Base-by-base conservation (phyloP, 1,140 invertebrate species). In the Drosophila bifasciata region DNA sequence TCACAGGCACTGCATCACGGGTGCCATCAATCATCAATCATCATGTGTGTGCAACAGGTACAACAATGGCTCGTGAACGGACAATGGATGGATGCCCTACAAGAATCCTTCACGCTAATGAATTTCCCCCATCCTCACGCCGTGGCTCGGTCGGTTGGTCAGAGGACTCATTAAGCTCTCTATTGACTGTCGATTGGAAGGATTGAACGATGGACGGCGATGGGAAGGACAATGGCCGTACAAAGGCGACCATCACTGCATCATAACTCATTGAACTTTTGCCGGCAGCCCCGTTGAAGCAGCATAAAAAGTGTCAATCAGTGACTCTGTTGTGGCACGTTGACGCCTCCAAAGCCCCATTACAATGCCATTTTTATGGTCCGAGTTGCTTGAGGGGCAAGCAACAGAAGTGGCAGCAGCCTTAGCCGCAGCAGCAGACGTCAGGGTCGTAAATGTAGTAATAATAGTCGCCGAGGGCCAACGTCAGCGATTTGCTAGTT, bases 251-350 rank as follows among this genome's bases (percentile, higher is more conserved):
- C 45, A 44, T n/a, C 51, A 28, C 19, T 36, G 61, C 85, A 85
- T 79, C 79, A 84, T 84, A 84, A 84, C 80, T 84, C 79, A 84
- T 84, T 84, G 79, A 84, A 84, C 79, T 84, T 64, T 83, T 66
- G 79, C 64, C 74, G 56, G 44, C 69, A 52, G 40, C 57, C 41
- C 63, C 66, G 72, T 36, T 58, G 52, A 50, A 53, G 44, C 72
- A 69, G 56, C 57, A 83, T 83, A 84, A 84, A 83, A 83, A 83
- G 66, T 85, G 79, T 84, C 79, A 83, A 83, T 83, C 79, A 83
- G 71, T 60, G 75, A 64, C 40, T 74, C 32, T 64, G 69, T 40
- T 50, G 69, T 49, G 59, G 70, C 70, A 74, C 55, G 46, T 63
- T 46, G 66, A 69, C 66, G 70, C 70, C 60, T 73, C 59, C 51